Evolutionary conservation across 2,888 invertebrate genomes (phyloP).

Genomic region (Synergus itoensis): DNA sequence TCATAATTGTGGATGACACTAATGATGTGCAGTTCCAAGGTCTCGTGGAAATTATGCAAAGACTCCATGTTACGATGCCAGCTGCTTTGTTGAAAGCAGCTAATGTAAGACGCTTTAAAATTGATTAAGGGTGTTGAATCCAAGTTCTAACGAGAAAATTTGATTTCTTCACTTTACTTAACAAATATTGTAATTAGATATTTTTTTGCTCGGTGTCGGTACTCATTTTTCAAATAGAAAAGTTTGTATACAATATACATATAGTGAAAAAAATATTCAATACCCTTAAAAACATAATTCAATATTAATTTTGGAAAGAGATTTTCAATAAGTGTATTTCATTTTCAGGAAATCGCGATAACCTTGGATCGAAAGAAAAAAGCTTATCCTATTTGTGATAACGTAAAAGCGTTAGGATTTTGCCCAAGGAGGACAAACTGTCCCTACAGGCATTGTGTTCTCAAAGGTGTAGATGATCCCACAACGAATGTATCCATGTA

Average conservation of each 20-base stretch:
- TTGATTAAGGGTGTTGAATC: not conserved
- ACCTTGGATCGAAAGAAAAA: slow-evolving; percentile 76
- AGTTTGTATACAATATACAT: too few species aligned
- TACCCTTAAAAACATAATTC: not conserved
- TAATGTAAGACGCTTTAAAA: slow-evolving; percentile 65
- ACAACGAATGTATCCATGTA: slow-evolving; percentile 77
- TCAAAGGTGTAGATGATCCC: slow-evolving; percentile 80
- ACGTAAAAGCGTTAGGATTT: slow-evolving; percentile 83
- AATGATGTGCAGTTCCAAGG: slow-evolving; percentile 82
- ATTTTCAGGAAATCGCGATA: slow-evolving; percentile 54
- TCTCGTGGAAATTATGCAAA: slow-evolving; percentile 81
- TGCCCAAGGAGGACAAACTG: slow-evolving; percentile 82
- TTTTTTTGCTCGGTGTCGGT: too few species aligned
- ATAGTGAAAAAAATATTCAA: too few species aligned
- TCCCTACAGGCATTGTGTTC: slow-evolving; percentile 81
- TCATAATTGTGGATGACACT: slow-evolving; percentile 81
- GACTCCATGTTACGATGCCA: slow-evolving; percentile 71
- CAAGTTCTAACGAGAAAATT: too few species aligned
- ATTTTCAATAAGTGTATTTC: slow-evolving; percentile 60
- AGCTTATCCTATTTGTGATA: slow-evolving; percentile 81
- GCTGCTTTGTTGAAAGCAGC: slow-evolving; percentile 67
- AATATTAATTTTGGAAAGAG: not conserved
- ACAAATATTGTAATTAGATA: too few species aligned
- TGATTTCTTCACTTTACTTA: too few species aligned
- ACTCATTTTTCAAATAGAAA: too few species aligned